Conservation (phyloP, 2,113 vertebrate genomes). For the Burhinus bistriatus region DNA sequence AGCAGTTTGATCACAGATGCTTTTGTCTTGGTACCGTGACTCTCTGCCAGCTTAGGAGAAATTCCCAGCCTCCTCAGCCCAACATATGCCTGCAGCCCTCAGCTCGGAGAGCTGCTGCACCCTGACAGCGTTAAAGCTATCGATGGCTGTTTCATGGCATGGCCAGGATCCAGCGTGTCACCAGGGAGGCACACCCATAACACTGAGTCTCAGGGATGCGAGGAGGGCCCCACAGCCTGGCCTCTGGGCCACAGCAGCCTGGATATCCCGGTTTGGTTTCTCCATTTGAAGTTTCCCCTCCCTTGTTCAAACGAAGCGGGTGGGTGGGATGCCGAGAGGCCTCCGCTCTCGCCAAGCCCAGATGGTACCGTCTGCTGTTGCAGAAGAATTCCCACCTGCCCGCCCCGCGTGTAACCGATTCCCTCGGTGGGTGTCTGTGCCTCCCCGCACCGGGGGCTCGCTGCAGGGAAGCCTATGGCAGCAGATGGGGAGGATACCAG, state of each 20-base stretch:
- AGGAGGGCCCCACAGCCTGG: neutral
- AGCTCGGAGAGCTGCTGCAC: neutral
- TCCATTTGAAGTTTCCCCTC: neutral
- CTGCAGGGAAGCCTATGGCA: neutral
- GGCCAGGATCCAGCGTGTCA: fast-evolving
- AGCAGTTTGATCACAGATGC: neutral
- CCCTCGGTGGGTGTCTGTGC: neutral
- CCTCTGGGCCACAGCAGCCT: neutral
- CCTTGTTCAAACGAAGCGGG: neutral
- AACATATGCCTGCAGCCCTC: neutral
- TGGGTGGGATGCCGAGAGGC: neutral
- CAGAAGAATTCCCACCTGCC: neutral
- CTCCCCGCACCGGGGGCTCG: neutral
- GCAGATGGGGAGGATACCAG: neutral
- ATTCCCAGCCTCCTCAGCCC: neutral
- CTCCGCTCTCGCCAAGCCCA: neutral
- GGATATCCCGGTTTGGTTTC: neutral
- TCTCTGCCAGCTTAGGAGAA: neutral
- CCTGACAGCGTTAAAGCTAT: fast-evolving
- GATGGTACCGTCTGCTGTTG: neutral
- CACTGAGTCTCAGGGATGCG: fast-evolving
- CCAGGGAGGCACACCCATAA: neutral
- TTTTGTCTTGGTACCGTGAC: neutral
- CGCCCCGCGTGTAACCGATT: neutral
- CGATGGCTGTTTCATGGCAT: fast-evolving